Conservation (phyloP, 2,797 vertebrate species). For the Mionectes olivaceus region DNA sequence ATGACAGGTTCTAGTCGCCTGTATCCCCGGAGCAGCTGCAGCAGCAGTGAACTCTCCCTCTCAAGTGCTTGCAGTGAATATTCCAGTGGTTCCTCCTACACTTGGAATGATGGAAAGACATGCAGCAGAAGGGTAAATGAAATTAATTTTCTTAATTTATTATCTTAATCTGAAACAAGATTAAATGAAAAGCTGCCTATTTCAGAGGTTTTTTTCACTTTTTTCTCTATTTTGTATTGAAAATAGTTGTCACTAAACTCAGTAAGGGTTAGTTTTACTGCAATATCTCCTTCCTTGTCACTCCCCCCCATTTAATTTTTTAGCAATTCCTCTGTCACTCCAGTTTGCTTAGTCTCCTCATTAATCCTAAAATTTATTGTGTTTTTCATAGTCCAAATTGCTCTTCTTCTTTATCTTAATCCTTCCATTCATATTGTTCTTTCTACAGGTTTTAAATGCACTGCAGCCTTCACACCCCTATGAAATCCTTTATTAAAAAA, state of each 20-base stretch:
- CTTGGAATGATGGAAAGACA: slow-evolving; percentile 89
- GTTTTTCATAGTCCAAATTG: slow-evolving; percentile 7
- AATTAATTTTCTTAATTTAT: slow-evolving; percentile 1
- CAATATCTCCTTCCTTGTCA: neutral
- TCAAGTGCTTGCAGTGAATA: slow-evolving; percentile 94
- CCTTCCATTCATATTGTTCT: slow-evolving; percentile 9
- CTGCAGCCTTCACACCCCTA: neutral
- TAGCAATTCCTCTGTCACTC: neutral
- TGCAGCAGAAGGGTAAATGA: slow-evolving; percentile 85
- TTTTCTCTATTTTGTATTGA: neutral
- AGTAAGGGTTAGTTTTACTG: neutral
- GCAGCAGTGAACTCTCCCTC: slow-evolving; percentile 91
- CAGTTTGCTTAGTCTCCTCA: neutral
- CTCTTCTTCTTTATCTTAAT: slow-evolving; percentile 42
- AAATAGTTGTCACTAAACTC: neutral
- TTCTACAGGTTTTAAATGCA: neutral
- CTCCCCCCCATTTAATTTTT: neutral
- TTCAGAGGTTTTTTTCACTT: neutral
- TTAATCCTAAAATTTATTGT: slow-evolving; percentile 19
- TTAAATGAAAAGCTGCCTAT: neutral
- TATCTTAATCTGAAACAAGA: neutral
- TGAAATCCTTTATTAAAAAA: slow-evolving; percentile 20
- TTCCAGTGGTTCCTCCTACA: slow-evolving; percentile 92
- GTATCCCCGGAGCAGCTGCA: slow-evolving; percentile 90
- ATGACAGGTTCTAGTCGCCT: slow-evolving; percentile 73